Base-by-base conservation (phyloP, 2,888 invertebrate genomes). In the Aleiodes leptofemur region DNA sequence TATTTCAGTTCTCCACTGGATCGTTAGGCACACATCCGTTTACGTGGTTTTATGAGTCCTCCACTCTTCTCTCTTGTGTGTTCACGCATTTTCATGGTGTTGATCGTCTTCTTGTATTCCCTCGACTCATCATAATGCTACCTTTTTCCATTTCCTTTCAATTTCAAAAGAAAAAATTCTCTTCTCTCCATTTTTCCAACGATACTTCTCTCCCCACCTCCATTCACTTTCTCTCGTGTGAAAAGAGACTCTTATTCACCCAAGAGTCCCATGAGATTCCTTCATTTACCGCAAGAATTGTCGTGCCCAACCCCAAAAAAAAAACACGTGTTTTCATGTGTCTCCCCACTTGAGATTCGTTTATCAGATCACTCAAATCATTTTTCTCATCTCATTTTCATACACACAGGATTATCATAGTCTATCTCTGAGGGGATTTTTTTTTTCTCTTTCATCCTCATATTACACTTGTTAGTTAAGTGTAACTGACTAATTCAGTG, bases 361-460 rank as follows among this genome's bases (percentile, higher is more conserved):
- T 6, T 31, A n/a, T 57, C 29, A 11, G 34, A 34, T 34, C 59
- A 34, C 66, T 69, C 53, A 56, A 43, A 9, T 64, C 14, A 56
- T 77, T 34, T 66, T 53, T 53, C 38, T 73, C 50, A 55, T 68
- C 76, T 59, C 13, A 69, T 70, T 72, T 72, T 72, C 70, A 75
- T 66, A 59, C 57, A 59, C 57, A 23, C 13, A 4, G 57, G 57
- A 59, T 59, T 59, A 59, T 14, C 38, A 31, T 8, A 38, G 34
- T 59, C 59, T 38, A n/a, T 6, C 34, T 23, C n/a, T 8, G 57
- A 38, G 38, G 13, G 57, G 31, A 59, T 34, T 38, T 7, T 59
- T 38, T 7, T 59, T 23, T 14, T 14, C 51, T 51, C 51, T 14
- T 14, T 16, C 55, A 55, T 55, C 14, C 14, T 55, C 14, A 55